Evolutionary conservation across 1,140 invertebrate genomes (phyloP).

Genomic region (Stegodyphus dumicola): DNA sequence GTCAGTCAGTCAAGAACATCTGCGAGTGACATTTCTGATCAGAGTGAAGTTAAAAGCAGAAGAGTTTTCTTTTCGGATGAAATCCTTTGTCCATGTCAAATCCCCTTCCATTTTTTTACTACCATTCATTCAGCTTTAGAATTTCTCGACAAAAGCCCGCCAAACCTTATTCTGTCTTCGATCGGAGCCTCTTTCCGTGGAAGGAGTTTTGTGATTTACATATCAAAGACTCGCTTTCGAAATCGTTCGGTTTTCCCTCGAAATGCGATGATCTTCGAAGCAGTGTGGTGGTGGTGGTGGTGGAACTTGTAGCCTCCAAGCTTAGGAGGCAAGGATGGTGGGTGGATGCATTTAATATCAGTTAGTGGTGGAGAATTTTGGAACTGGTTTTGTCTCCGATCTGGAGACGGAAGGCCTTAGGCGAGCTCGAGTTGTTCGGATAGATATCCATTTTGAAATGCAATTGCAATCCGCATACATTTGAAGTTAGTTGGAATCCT

Average conservation of each 20-base stretch:
- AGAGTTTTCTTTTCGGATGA: constrained; percentile 13
- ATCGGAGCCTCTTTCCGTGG: neutral
- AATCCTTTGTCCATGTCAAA: constrained; percentile 43
- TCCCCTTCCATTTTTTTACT: constrained; percentile 13
- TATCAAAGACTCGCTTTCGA: constrained; percentile 36
- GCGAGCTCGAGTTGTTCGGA: too few relatives aligned
- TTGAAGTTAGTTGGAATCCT: too few relatives aligned
- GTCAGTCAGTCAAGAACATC: constrained; percentile 54
- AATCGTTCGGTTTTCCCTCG: constrained; percentile 7
- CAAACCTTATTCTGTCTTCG: neutral
- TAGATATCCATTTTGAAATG: too few relatives aligned
- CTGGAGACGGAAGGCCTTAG: too few relatives aligned
- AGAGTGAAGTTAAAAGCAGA: constrained; percentile 39
- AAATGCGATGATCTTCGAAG: neutral
- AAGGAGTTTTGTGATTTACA: constrained; percentile 29
- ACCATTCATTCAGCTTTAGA: constrained; percentile 42
- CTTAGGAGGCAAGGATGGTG: neutral
- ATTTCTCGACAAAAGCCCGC: constrained; percentile 19
- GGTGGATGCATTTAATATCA: neutral
- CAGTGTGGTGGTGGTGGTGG: too few relatives aligned
- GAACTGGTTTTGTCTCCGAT: too few relatives aligned
- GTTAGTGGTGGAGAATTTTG: too few relatives aligned
- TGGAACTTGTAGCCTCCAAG: too few relatives aligned
- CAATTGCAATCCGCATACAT: too few relatives aligned
- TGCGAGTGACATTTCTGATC: constrained; percentile 48